Base-by-base conservation (phyloP, 2,797 vertebrate species). In the Hippoglossus hippoglossus region DNA sequence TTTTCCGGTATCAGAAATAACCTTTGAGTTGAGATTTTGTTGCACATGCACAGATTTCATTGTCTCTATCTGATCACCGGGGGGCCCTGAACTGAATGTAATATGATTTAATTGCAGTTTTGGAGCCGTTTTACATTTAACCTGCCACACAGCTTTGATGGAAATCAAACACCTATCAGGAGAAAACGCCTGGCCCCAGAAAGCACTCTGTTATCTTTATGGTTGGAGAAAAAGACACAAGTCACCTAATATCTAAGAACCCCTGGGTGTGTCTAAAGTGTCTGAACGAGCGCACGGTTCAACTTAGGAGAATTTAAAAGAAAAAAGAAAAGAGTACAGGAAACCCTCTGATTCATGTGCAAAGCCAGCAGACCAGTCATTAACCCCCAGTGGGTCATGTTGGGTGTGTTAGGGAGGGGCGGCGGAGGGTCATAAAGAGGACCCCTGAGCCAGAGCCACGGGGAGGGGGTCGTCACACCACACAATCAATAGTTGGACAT, bases 401-500 rank as follows among this genome's bases (percentile, higher is more conserved):
- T 74, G 80, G 82, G 86, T 68, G 82, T 89, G 73, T 75, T 60
- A 21, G 54, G 68, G 82, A 51, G 77, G 54, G 75, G 80, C 11
- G 41, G 51, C 8, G 47, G 49, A 63, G 80, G 81, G 82, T 85
- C 83, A 88, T 81, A 90, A 86, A 91, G 74, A 83, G 63, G 78
- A 67, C 75, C 82, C 86, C 28, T 52, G 77, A 63, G 82, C 71
- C 70, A 62, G 36, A 41, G 57, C 21, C 41, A 44, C 77, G 64
- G 64, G 67, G 80, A 46, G 64, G 72, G 64, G 75, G 80, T 79
- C 26, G 63, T 84, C 87, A 88, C 81, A 81, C 80, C 77, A 79
- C 25, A 69, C 79, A 88, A 92, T 92, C 86, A 95, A 90, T 90
- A 71, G 87, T 60, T 82, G 79, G 85, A 92, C 82, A 82, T 91